phyloP scores from a whole-genome alignment of 2,113 vertebrate species.

The Lepisosteus osseus region DNA sequence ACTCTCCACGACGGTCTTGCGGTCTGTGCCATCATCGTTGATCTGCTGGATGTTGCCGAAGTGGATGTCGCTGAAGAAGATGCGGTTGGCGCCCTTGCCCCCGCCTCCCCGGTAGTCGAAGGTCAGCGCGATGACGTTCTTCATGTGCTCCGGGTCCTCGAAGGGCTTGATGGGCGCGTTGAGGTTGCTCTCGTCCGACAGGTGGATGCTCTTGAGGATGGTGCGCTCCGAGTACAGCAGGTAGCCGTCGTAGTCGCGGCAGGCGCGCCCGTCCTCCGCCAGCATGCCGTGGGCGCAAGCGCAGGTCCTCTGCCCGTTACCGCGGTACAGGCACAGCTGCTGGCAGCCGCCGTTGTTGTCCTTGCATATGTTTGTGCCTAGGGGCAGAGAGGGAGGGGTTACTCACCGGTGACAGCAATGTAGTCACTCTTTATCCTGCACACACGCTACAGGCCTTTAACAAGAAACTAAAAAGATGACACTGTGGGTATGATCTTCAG shows the following conservation, averaged over 20 bases:
- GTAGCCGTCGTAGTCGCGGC: slow-evolving; percentile 92
- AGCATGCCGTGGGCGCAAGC: slow-evolving; percentile 95
- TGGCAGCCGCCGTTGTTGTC: slow-evolving; percentile 85
- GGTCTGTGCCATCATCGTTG: slow-evolving; percentile 81
- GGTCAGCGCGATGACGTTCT: slow-evolving; percentile 91
- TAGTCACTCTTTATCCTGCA: too few relatives aligned
- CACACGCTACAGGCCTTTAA: too few relatives aligned
- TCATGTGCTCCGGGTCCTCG: slow-evolving; percentile 94
- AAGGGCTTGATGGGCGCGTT: slow-evolving; percentile 95
- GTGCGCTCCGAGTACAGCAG: slow-evolving; percentile 94
- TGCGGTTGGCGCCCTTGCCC: slow-evolving; percentile 80
- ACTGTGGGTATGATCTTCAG: too few relatives aligned
- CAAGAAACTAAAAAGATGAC: too few relatives aligned
- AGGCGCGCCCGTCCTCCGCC: slow-evolving; percentile 77
- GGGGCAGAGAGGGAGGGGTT: background rate
- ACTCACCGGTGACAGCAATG: too few relatives aligned
- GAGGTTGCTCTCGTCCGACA: slow-evolving; percentile 91
- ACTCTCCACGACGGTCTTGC: slow-evolving; percentile 93
- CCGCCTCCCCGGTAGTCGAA: slow-evolving; percentile 85
- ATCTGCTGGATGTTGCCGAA: slow-evolving; percentile 98
- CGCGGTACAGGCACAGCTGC: slow-evolving; percentile 90
- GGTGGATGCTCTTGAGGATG: slow-evolving; percentile 95
- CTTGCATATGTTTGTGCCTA: slow-evolving; percentile 91
- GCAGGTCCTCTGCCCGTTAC: slow-evolving; percentile 71
- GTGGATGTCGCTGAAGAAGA: slow-evolving; percentile 98